These are phyloP conservation scores for Enoplosus armatus DNA, from an alignment of 2,797 vertebrate species.

Conservation along the genomic window DNA sequence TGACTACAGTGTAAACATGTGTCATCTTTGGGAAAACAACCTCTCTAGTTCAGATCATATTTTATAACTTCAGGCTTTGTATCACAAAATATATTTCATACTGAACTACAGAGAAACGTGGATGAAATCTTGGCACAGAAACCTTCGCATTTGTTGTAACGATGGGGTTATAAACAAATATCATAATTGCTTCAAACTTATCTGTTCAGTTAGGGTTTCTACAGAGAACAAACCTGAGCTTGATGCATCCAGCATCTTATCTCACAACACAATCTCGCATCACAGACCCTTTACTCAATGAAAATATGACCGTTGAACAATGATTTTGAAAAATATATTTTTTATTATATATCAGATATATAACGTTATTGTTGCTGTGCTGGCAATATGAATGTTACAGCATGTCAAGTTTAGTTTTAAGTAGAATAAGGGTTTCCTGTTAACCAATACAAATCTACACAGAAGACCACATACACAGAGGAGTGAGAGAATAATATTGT, in stretches of 20 bases:
- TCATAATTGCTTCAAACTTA: background rate
- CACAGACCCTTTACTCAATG: background rate
- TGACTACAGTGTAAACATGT: background rate
- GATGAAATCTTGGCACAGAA: background rate
- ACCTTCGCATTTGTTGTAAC: constrained; percentile 2
- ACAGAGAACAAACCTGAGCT: background rate
- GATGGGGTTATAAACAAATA: background rate
- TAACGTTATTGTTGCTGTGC: too few relatives aligned
- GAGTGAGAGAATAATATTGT: background rate
- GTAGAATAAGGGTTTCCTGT: background rate
- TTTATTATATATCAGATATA: too few relatives aligned
- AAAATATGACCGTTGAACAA: background rate
- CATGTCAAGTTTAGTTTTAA: background rate
- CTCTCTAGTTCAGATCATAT: background rate
- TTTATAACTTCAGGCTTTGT: constrained; percentile 6
- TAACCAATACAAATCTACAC: background rate
- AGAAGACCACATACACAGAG: background rate
- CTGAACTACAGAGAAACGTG: background rate
- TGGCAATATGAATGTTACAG: background rate
- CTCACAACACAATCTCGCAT: constrained; percentile 5
- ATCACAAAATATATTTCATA: background rate
- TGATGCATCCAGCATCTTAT: background rate
- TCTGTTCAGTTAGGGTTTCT: constrained; percentile 6
- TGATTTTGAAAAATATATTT: too few relatives aligned
- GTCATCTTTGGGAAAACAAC: background rate